phyloP scores from a whole-genome alignment of 2,113 vertebrate genomes.

The Coreoperca whiteheadi region DNA sequence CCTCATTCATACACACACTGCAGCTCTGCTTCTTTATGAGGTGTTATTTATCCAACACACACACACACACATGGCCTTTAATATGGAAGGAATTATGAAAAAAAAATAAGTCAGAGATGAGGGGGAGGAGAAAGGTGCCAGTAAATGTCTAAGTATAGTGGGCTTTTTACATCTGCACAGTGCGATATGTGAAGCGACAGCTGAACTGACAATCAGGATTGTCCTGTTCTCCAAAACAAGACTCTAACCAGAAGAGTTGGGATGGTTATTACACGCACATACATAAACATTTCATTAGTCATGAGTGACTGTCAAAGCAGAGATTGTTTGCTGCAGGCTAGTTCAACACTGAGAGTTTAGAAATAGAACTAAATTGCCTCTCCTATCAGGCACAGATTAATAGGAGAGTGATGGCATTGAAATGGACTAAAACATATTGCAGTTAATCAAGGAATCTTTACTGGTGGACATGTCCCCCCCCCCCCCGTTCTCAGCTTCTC shows the following conservation, averaged over 20 bases:
- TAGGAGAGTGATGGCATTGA: neutral
- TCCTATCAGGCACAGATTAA: constrained; percentile 47
- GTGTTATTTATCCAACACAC: constrained; percentile 39
- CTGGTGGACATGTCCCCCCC: constrained; percentile 35
- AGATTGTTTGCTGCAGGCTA: neutral
- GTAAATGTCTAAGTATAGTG: neutral
- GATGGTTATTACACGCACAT: constrained; percentile 9
- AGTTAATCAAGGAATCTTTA: constrained; percentile 35
- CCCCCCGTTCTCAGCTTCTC: constrained; percentile 5
- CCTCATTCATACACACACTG: constrained; percentile 47
- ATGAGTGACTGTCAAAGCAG: constrained; percentile 4
- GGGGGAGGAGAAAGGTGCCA: neutral
- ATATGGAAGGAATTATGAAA: constrained; percentile 3
- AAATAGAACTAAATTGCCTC: constrained; percentile 18
- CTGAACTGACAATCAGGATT: neutral
- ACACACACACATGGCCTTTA: constrained; percentile 5
- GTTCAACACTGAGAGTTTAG: constrained; percentile 13
- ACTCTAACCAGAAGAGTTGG: neutral
- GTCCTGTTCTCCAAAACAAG: constrained; percentile 8
- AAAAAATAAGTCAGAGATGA: neutral
- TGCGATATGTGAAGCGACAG: neutral
- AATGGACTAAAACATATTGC: constrained; percentile 20
- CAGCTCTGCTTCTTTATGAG: constrained; percentile 58
- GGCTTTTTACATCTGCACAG: neutral
- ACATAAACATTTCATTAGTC: constrained; percentile 27